A percentile compares a stretch with the other conserved stretches of the same genome.
These are phyloP conservation scores for Condylostylus longicornis DNA, from an alignment of 1,140 invertebrate species.

Conservation along the genomic window DNA sequence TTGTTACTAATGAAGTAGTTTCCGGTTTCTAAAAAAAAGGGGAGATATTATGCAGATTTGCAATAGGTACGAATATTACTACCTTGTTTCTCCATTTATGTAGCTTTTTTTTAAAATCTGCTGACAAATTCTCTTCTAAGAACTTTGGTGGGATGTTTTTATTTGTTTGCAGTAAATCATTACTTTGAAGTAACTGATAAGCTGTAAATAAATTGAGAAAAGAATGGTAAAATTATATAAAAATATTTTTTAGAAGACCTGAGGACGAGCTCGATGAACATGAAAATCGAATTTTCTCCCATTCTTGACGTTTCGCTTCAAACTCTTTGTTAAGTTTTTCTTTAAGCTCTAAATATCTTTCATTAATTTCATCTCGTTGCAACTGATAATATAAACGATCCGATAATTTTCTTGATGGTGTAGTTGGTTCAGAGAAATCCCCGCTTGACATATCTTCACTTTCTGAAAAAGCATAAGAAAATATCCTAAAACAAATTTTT, in stretches of 20 bases:
- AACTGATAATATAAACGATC: constrained; percentile 17
- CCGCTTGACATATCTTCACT: constrained; percentile 31
- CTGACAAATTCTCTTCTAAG: constrained; percentile 49
- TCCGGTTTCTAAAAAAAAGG: constrained; percentile 5
- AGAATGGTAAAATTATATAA: background rate
- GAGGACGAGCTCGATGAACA: background rate
- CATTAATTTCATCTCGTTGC: constrained; percentile 38
- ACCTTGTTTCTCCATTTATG: constrained; percentile 72
- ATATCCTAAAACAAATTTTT: no score
- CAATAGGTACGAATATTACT: constrained; percentile 14
- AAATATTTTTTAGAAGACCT: background rate
- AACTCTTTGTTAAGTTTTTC: constrained; percentile 55
- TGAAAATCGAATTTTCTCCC: constrained; percentile 39
- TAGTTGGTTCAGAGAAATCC: constrained; percentile 26
- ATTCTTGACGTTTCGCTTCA: constrained; percentile 52
- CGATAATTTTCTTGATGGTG: constrained; percentile 16
- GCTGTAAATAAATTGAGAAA: background rate
- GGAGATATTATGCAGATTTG: no score
- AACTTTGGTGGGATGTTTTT: constrained; percentile 22
- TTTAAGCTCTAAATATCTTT: constrained; percentile 47
- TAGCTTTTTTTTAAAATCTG: constrained; percentile 66
- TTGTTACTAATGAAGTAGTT: constrained; percentile 27
- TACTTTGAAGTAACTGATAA: background rate
- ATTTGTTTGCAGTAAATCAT: constrained; percentile 6
- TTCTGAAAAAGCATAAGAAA: no score